phyloP scores from a whole-genome alignment of 2,797 vertebrate species.

The Philypnodon macrostomus region DNA sequence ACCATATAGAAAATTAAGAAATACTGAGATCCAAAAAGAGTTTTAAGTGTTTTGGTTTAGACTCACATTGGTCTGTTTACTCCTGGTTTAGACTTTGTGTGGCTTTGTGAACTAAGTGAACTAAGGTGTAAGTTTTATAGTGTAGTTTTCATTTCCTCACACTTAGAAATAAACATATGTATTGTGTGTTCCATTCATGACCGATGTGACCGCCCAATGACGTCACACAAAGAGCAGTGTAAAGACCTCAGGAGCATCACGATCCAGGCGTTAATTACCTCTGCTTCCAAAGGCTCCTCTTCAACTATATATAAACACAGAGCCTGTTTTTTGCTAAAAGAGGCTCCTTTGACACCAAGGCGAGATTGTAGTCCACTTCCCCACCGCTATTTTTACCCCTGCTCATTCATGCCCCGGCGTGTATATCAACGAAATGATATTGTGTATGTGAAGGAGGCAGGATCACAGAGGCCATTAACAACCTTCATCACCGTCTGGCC shows the following conservation, averaged over 20 bases:
- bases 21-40: no score
- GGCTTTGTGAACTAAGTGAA: no score
- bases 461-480: slow-evolving; percentile 62
- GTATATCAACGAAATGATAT: slow-evolving; percentile 49
- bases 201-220: slow-evolving; percentile 43
- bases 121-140: no score
- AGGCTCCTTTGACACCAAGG: slow-evolving; percentile 28
- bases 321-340: no score
- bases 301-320: slow-evolving; percentile 58
- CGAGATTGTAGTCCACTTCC: slow-evolving; percentile 20
- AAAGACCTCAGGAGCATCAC: slow-evolving; percentile 19
- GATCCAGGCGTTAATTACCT: slow-evolving; percentile 70
- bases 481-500: slow-evolving; percentile 58
- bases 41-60: no score
- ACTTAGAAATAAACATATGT: neutral
- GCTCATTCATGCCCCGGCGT: slow-evolving; percentile 48
- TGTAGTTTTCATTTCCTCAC: slow-evolving; percentile 24
- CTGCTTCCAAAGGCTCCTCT: slow-evolving; percentile 50
- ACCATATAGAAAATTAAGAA: slow-evolving; percentile 3
- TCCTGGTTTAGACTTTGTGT: no score
- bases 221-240: slow-evolving; percentile 51
- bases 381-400: slow-evolving; percentile 62
- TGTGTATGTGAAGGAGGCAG: slow-evolving; percentile 28
- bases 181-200: slow-evolving; percentile 41
- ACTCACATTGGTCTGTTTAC: no score